Evolutionary conservation across 2,797 vertebrate species (phyloP).

Genomic region (Falco rusticolus): DNA sequence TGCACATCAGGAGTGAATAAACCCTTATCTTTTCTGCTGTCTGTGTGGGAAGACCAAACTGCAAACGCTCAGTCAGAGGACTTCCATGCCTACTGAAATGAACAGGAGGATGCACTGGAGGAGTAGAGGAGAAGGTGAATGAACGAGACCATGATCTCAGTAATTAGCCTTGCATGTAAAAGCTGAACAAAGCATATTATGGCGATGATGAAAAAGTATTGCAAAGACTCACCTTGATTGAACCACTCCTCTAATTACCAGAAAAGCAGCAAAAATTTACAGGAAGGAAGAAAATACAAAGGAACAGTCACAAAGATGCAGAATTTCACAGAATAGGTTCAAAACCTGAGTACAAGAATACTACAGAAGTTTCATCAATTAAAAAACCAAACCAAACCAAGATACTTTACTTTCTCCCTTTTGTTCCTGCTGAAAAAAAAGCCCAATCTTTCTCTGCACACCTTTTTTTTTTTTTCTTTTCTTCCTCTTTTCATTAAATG

Average conservation of each 20-base stretch:
- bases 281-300: constrained; percentile 69
- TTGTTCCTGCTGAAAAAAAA: background rate
- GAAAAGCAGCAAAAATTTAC: constrained; percentile 82
- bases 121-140: background rate
- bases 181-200: constrained; percentile 52
- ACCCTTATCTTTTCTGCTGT: background rate
- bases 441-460: background rate
- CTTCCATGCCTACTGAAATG: background rate
- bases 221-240: constrained; percentile 90
- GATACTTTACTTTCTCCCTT: background rate
- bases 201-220: constrained; percentile 48
- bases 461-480: background rate
- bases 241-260: constrained; percentile 92
- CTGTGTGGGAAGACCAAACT: background rate
- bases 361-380: background rate
- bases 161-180: constrained; percentile 4
- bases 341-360: constrained; percentile 5
- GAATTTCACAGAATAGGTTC: constrained; percentile 48
- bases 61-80: background rate
- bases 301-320: constrained; percentile 76
- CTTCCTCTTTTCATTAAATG: background rate
- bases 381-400: background rate
- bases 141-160: background rate
- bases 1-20: background rate
- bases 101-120: background rate